Percentiles rank a stretch among this genome's conserved stretches.
These are phyloP conservation scores for Necrosyrtes monachus DNA, from an alignment of 2,797 vertebrate species.

Conservation along the genomic window DNA sequence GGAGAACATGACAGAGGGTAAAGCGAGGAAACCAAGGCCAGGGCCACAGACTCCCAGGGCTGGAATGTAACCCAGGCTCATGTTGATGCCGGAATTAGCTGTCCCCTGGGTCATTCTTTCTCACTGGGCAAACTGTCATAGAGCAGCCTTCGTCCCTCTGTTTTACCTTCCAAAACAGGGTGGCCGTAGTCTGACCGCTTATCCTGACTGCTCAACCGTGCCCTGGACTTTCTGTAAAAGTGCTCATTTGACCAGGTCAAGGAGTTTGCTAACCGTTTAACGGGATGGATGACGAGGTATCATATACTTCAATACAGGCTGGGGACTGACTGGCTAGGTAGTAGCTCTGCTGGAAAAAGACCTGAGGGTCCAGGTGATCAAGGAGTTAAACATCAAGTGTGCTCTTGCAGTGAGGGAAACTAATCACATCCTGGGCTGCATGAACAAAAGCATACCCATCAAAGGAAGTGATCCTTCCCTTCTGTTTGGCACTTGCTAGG, in stretches of 20 bases:
- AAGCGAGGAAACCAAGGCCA: background rate
- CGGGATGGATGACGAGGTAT: background rate
- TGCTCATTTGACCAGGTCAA: background rate
- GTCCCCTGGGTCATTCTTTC: background rate
- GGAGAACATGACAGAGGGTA: background rate
- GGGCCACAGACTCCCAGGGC: fast-evolving
- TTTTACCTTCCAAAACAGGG: background rate
- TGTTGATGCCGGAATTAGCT: background rate
- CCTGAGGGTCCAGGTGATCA: background rate
- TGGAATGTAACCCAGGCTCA: background rate
- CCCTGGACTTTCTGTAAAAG: background rate
- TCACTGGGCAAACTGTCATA: background rate
- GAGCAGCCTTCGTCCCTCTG: fast-evolving
- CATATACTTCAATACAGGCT: background rate
- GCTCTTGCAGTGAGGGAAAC: background rate
- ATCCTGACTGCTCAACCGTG: background rate
- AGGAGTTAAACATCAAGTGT: background rate
- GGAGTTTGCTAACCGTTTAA: background rate
- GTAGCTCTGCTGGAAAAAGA: background rate
- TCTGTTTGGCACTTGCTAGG: background rate
- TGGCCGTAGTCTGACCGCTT: background rate
- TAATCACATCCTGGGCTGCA: background rate
- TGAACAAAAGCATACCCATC: background rate
- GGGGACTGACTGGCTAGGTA: background rate
- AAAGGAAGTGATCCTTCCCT: background rate